Percentiles rank a stretch among this genome's conserved stretches.
phyloP scores from a whole-genome alignment of 53 echinoderm and acorn worm species.

The Paracentrotus lividus region DNA sequence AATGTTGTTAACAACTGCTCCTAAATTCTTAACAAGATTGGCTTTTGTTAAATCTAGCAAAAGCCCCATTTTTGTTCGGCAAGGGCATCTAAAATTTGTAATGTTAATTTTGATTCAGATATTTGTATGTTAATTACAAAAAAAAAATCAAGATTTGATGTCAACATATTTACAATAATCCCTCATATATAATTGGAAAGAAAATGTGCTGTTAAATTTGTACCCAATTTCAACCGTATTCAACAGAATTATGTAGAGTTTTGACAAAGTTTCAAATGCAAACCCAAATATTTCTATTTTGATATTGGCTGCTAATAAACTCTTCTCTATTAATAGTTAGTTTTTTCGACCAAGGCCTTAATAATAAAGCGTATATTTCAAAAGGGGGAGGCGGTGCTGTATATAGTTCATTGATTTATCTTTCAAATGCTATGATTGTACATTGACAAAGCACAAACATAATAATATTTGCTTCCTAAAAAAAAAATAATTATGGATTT shows the following conservation, averaged over 20 bases:
- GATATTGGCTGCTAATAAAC: background rate
- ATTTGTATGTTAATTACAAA: conserved; percentile 8
- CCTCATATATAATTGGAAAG: too few relatives aligned
- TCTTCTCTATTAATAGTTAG: background rate
- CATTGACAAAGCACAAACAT: background rate
- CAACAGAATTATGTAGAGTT: too few relatives aligned
- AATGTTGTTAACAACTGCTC: too few relatives aligned
- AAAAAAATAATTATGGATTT: background rate
- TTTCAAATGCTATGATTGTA: background rate
- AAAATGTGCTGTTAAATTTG: too few relatives aligned
- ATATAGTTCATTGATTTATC: background rate
- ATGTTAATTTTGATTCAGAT: background rate
- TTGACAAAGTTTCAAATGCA: conserved; percentile 33
- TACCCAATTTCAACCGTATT: too few relatives aligned
- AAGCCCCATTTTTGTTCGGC: too few relatives aligned
- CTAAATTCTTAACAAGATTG: too few relatives aligned
- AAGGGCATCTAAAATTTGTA: background rate
- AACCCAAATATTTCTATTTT: background rate
- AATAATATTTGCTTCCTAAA: background rate
- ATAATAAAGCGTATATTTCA: too few relatives aligned
- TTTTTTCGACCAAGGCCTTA: background rate
- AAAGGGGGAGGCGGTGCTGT: background rate
- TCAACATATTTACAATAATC: too few relatives aligned
- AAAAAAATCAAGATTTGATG: background rate
- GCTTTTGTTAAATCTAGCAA: too few relatives aligned